Evolutionary conservation across 2,113 vertebrate genomes (phyloP).

Genomic region (Tragelaphus imberbis): DNA sequence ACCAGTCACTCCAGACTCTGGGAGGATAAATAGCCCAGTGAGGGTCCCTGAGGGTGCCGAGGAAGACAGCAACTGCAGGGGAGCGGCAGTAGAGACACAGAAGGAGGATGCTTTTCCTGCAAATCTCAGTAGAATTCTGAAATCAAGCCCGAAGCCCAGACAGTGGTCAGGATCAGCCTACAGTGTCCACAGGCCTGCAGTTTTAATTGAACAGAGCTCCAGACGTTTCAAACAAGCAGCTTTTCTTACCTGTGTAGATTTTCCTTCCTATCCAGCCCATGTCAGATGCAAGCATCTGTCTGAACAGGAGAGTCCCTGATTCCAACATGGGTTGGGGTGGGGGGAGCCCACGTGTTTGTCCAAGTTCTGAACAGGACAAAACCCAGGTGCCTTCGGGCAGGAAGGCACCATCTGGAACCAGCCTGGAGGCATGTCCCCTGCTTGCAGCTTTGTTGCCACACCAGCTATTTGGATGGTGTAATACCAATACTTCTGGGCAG

Average conservation of each 20-base stretch:
- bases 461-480: constrained; percentile 59
- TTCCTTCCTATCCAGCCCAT: not conserved
- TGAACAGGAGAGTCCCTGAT: not conserved
- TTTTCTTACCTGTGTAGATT: not conserved
- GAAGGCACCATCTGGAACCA: constrained; percentile 50
- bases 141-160: not conserved
- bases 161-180: not conserved
- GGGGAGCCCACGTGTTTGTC: not conserved
- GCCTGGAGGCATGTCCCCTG: constrained; percentile 52
- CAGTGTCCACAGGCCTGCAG: not conserved
- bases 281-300: not conserved
- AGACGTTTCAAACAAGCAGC: not conserved
- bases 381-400: not conserved
- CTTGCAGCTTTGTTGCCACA: constrained; percentile 64
- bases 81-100: not conserved
- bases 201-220: not conserved
- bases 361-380: not conserved
- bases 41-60: too few species aligned
- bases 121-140: not conserved
- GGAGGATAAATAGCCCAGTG: not conserved
- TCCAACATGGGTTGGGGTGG: not conserved
- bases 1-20: not conserved
- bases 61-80: not conserved
- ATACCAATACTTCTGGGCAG: constrained; percentile 64
- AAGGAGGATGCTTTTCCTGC: not conserved